A percentile compares a stretch with the other conserved stretches of the same genome.
Conservation (phyloP, 2,888 invertebrate species). For the Tetragnatha montana region DNA sequence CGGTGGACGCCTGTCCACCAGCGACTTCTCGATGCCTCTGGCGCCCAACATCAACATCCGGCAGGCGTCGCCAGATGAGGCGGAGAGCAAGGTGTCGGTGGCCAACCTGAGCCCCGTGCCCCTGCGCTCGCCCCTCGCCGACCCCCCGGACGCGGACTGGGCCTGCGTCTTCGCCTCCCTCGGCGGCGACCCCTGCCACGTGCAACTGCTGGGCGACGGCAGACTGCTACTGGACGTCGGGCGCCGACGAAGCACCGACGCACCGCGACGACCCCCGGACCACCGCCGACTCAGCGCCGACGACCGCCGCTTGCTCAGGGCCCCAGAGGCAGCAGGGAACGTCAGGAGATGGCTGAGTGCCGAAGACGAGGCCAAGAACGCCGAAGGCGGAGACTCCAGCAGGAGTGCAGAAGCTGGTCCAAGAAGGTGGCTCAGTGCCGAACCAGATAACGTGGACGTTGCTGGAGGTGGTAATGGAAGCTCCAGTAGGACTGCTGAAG, state of each 20-base stretch:
- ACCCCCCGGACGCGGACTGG: constrained; percentile 43
- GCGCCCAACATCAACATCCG: constrained; percentile 71
- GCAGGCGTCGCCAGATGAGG: constrained; percentile 72
- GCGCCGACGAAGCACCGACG: neutral
- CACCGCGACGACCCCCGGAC: neutral
- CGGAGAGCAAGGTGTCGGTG: constrained; percentile 72
- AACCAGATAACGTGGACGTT: too few relatives aligned
- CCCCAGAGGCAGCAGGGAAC: neutral
- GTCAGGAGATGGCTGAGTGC: neutral
- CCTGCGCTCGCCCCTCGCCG: constrained; percentile 27
- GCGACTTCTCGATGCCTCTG: neutral
- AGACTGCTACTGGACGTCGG: constrained; percentile 4
- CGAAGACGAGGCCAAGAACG: neutral
- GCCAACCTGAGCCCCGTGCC: constrained; percentile 72
- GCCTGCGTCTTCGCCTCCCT: constrained; percentile 51
- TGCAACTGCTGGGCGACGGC: constrained; percentile 27
- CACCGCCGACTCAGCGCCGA: neutral
- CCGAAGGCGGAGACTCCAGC: too few relatives aligned
- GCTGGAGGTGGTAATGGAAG: too few relatives aligned
- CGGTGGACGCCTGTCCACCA: constrained; percentile 1
- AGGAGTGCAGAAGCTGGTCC: too few relatives aligned
- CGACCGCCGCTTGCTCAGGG: too few relatives aligned
- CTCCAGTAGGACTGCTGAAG: too few relatives aligned
- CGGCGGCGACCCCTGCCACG: constrained; percentile 28
- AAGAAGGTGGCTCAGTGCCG: too few relatives aligned